Percentiles rank a stretch among this genome's conserved stretches.
phyloP scores from a whole-genome alignment of 2,113 vertebrate genomes.

The Halcyon senegalensis region DNA sequence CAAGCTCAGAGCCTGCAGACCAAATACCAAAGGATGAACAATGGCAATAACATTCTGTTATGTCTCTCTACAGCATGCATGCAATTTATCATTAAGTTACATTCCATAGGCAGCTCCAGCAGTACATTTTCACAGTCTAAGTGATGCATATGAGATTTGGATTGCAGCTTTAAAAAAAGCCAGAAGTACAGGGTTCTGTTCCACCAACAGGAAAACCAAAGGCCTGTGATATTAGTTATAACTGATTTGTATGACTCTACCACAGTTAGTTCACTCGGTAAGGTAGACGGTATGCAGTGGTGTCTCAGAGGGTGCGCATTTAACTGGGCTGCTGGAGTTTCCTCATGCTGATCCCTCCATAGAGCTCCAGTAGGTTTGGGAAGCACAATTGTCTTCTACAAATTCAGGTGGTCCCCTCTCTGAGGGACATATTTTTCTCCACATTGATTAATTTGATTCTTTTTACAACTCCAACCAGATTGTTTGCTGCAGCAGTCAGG shows the following conservation, averaged over 20 bases:
- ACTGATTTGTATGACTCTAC: background rate
- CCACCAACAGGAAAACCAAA: background rate
- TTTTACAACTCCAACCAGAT: background rate
- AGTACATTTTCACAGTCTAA: constrained; percentile 10
- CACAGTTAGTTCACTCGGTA: background rate
- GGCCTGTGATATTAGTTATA: background rate
- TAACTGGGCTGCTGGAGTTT: background rate
- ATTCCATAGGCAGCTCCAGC: constrained; percentile 27
- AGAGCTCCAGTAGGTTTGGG: background rate
- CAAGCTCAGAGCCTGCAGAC: background rate
- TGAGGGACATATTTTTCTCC: background rate
- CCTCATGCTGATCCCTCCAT: background rate
- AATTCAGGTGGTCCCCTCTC: background rate
- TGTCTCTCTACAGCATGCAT: background rate
- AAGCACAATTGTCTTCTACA: background rate
- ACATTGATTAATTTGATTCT: background rate
- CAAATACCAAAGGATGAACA: constrained; percentile 41
- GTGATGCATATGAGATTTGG: background rate
- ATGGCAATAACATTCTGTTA: constrained; percentile 23
- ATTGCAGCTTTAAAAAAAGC: background rate
- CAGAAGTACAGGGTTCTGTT: background rate
- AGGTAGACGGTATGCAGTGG: background rate
- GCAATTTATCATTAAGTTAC: background rate
- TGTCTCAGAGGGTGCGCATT: background rate
- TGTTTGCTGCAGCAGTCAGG: background rate